phyloP scores from a whole-genome alignment of 2,888 invertebrate genomes.

The Apomyelois bistriatella region DNA sequence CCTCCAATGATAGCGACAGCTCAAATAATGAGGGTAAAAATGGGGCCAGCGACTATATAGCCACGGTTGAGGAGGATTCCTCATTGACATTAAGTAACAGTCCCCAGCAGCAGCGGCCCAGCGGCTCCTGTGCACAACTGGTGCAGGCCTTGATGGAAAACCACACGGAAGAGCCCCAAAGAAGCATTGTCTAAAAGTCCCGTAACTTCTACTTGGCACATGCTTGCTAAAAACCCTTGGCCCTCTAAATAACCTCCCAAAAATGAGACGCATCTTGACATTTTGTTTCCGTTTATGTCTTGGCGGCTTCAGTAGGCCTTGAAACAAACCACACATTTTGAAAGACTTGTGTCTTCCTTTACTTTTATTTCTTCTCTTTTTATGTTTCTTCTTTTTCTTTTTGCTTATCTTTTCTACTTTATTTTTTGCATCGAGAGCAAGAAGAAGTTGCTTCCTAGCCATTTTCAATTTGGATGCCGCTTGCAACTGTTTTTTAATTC shows the following conservation, averaged over 20 bases:
- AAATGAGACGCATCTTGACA: neutral
- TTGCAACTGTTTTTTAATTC: constrained; percentile 28
- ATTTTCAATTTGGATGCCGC: constrained; percentile 33
- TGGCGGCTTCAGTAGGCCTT: neutral
- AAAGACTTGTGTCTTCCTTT: constrained; percentile 1
- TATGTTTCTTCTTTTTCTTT: constrained; percentile 13
- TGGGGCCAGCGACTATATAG: constrained; percentile 34
- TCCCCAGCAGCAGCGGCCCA: constrained; percentile 31
- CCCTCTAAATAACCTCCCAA: neutral
- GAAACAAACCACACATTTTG: neutral
- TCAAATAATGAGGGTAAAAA: constrained; percentile 31
- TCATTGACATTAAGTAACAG: constrained; percentile 38
- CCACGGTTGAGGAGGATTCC: constrained; percentile 37
- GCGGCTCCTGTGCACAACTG: constrained; percentile 11
- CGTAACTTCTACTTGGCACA: neutral
- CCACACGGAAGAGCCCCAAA: neutral
- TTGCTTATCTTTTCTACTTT: constrained; percentile 21
- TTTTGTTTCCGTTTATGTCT: neutral
- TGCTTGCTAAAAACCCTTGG: neutral
- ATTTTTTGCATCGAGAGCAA: constrained; percentile 21
- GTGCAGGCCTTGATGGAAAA: neutral
- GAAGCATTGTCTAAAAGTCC: neutral
- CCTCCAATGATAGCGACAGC: constrained; percentile 25
- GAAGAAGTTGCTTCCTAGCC: constrained; percentile 33
- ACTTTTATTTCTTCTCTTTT: constrained; percentile 14